phyloP scores from a whole-genome alignment of 2,888 invertebrate genomes.

The Stegana nigrithorax region DNA sequence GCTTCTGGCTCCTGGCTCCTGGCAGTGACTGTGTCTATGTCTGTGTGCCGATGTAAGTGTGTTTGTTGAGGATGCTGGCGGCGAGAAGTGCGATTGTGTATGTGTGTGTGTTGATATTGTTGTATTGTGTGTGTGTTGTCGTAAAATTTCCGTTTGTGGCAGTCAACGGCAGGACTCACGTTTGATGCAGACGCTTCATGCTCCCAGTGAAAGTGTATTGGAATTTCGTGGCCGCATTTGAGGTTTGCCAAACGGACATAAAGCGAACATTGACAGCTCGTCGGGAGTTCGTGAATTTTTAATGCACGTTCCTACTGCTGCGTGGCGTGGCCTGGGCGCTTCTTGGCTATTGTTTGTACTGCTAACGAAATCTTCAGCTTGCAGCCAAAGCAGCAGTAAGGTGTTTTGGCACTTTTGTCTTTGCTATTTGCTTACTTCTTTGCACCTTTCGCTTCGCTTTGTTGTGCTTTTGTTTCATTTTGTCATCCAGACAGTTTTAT shows the following conservation, averaged over 20 bases:
- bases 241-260: conserved; percentile 24
- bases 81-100: too few relatives aligned
- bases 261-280: conserved; percentile 45
- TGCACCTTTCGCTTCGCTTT: conserved; percentile 32
- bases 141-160: too few relatives aligned
- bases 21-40: background rate
- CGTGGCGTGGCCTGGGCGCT: background rate
- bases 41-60: too few relatives aligned
- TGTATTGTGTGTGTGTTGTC: conserved; percentile 1
- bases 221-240: conserved; percentile 9
- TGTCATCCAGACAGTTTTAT: conserved; percentile 66
- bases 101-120: background rate
- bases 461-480: conserved; percentile 35
- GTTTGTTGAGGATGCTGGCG: too few relatives aligned
- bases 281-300: background rate
- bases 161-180: too few relatives aligned
- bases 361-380: background rate
- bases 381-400: background rate
- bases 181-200: too few relatives aligned
- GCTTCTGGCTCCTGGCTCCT: background rate
- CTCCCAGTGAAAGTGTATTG: conserved; percentile 16
- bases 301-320: background rate
- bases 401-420: background rate
- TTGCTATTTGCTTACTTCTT: background rate
- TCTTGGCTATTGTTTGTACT: too few relatives aligned